Evolutionary conservation across 2,888 invertebrate species (phyloP).

Genomic region (Anaspis maculata): DNA sequence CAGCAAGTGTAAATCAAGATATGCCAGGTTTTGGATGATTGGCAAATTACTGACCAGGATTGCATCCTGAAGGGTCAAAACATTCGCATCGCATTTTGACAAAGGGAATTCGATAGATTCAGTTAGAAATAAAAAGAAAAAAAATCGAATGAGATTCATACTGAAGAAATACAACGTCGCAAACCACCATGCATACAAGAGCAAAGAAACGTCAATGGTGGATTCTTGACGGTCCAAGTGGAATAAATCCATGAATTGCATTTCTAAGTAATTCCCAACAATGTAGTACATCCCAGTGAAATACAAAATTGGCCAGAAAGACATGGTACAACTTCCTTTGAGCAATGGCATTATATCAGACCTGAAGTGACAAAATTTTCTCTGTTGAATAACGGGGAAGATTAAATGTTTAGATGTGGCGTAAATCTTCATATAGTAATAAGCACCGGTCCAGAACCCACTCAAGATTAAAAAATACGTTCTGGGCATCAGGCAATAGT

Average conservation of each 20-base stretch:
- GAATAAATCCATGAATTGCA: constrained; percentile 46
- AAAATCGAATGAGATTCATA: constrained; percentile 59
- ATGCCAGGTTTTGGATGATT: constrained; percentile 67
- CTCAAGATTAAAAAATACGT: constrained; percentile 58
- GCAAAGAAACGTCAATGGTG: constrained; percentile 44
- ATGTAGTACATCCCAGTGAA: constrained; percentile 55
- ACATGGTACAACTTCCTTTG: constrained; percentile 50
- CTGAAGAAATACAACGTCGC: constrained; percentile 60
- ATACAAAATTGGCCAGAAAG: constrained; percentile 54
- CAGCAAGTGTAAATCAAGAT: constrained; percentile 62
- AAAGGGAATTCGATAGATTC: constrained; percentile 62
- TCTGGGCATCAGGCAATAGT: constrained; percentile 56
- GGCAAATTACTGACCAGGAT: constrained; percentile 53
- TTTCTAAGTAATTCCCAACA: constrained; percentile 50
- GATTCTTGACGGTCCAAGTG: constrained; percentile 48
- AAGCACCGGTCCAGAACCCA: constrained; percentile 60
- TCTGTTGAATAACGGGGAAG: constrained; percentile 64
- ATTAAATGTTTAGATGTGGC: constrained; percentile 50
- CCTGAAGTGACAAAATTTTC: constrained; percentile 60
- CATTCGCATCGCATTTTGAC: constrained; percentile 39
- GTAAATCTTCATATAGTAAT: constrained; percentile 51
- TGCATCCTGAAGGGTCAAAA: constrained; percentile 53
- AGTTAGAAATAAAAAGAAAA: constrained; percentile 63
- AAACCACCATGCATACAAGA: constrained; percentile 59
- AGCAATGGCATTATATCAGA: constrained; percentile 49